These are phyloP conservation scores for Cavia porcellus DNA, from an alignment of 2,113 vertebrate species.

Conservation along the genomic window DNA sequence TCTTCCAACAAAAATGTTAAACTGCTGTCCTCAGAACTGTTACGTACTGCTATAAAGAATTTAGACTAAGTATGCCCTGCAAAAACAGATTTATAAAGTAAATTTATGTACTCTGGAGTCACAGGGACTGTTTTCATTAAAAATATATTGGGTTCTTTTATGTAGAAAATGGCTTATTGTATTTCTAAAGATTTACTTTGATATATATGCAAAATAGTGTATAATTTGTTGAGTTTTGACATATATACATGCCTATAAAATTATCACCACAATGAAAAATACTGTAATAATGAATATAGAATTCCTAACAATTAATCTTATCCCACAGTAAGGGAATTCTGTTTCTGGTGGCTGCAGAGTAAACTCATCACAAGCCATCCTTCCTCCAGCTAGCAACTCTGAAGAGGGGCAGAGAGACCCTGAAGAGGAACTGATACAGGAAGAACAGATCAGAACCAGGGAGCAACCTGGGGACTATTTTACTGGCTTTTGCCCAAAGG, in stretches of 20 bases:
- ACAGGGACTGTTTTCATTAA: not conserved
- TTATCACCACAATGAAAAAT: not conserved
- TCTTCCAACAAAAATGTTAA: not conserved
- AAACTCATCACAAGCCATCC: not conserved
- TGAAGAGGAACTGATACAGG: not conserved
- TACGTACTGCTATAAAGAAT: not conserved
- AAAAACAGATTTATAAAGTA: constrained; percentile 14
- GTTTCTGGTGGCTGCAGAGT: not conserved
- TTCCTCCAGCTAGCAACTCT: not conserved
- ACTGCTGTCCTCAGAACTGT: not conserved
- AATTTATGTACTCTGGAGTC: not conserved
- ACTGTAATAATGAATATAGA: not conserved
- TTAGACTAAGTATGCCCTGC: not conserved
- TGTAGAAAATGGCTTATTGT: not conserved
- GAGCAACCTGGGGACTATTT: not conserved
- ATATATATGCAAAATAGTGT: not conserved
- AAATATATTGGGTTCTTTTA: constrained; percentile 36
- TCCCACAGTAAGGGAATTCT: not conserved
- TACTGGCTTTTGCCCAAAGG: not conserved
- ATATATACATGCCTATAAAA: not conserved
- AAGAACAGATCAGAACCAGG: not conserved
- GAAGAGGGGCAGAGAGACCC: not conserved
- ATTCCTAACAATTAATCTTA: not conserved
- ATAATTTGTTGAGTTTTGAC: not conserved
- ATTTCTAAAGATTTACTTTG: constrained; percentile 31